Base-by-base conservation (phyloP, 2,797 vertebrate genomes). In the Cynodonichthys magdalenae region DNA sequence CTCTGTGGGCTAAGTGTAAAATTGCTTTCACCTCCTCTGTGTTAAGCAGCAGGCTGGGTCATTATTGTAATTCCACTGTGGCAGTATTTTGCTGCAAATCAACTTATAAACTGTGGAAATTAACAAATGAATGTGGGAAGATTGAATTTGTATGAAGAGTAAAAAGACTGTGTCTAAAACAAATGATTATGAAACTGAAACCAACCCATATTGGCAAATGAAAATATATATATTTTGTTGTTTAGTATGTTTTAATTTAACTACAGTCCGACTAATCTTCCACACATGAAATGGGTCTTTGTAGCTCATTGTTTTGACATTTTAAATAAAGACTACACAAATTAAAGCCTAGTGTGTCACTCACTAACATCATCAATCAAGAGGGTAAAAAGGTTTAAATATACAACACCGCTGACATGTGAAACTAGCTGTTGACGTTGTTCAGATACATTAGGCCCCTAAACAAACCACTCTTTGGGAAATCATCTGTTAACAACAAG, bases 11-110 rank as follows among this genome's bases (percentile, higher is more conserved):
- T 58, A 74, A 79, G 83, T 85, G 83, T 86, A 91, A 93, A 92
- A 92, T 77, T 91, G 88, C 87, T 92, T 92, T 91, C 75, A 86
- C 86, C 89, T 85, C 72, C 24, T 75, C 77, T 66, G 74, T 81
- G 78, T 74, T 90, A 86, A 87, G 85, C 82, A 44, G 64, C 71
- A 82, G 82, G 73, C 81, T 79, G 74, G 87, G 84, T 84, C 85
- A 89, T 90, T 91, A 85, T 79, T 81, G 83, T 59, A 82, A 83
- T 85, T 87, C 79, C 75, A 75, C 73, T 74, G 75, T 78, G 71
- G 81, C 78, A 53, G 29, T 74, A 61, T 80, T 87, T 85, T 66
- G 42, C 74, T 50, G 52, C 69, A 83, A 80, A 87, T 89, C 74
- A 79, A 79, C 61, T 80, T 77, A 69, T 67, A 73, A 83, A 86